Percentiles rank a stretch among this genome's conserved stretches.
phyloP scores from a whole-genome alignment of 1,140 invertebrate species.

The Drosophila fuyamai region DNA sequence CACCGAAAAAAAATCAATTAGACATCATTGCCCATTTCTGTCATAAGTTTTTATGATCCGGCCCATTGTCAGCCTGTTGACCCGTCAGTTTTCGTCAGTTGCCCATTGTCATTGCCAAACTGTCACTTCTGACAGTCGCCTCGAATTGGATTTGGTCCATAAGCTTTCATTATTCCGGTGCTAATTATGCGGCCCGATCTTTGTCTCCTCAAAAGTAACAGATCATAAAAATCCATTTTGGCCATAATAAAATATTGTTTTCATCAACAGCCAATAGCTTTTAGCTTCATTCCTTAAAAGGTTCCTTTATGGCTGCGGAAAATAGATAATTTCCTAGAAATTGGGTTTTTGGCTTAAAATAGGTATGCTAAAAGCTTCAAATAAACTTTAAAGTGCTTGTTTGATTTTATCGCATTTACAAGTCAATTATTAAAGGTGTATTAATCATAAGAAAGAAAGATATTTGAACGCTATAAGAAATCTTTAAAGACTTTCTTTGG shows the following conservation, averaged over 20 bases:
- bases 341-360: background rate
- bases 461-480: too few relatives aligned
- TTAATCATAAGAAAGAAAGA: too few relatives aligned
- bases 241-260: conserved; percentile 30
- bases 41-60: conserved; percentile 73
- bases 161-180: conserved; percentile 72
- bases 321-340: conserved; percentile 14
- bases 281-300: conserved; percentile 12
- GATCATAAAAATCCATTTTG: conserved; percentile 48
- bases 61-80: conserved; percentile 59
- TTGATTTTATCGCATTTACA: too few relatives aligned
- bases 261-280: conserved; percentile 17
- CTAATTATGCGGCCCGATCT: conserved; percentile 66
- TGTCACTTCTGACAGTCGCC: conserved; percentile 62
- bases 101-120: conserved; percentile 52
- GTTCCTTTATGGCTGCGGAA: conserved; percentile 8
- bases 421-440: too few relatives aligned
- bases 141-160: conserved; percentile 60
- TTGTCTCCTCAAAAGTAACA: conserved; percentile 42
- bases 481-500: background rate
- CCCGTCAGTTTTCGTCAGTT: conserved; percentile 30
- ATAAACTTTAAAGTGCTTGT: conserved; percentile 2
- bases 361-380: conserved; percentile 9
- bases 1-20: conserved; percentile 70
- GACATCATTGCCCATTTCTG: conserved; percentile 69